Evolutionary conservation across 2,797 vertebrate genomes (phyloP).

Genomic region (Bucorvus abyssinicus): DNA sequence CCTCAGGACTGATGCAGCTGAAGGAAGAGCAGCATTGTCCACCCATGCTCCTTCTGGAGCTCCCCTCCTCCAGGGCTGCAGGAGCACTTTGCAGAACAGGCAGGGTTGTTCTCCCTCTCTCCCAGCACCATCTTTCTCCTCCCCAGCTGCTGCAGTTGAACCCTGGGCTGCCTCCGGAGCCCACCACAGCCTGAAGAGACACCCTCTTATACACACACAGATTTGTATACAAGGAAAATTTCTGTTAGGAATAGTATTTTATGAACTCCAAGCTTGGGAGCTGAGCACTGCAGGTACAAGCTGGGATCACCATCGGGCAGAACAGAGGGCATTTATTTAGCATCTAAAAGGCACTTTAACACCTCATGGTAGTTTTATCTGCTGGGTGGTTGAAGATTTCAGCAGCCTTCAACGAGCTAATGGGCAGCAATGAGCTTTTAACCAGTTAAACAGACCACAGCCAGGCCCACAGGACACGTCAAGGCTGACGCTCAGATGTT

Average conservation of each 20-base stretch:
- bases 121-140: no score
- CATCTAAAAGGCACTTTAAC: background rate
- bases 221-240: background rate
- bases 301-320: background rate
- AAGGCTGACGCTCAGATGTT: no score
- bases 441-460: background rate
- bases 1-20: background rate
- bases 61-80: no score
- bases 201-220: no score
- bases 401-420: background rate
- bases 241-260: background rate
- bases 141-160: background rate
- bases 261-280: background rate
- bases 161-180: background rate
- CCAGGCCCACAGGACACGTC: background rate
- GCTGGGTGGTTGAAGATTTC: background rate
- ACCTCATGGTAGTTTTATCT: background rate
- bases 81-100: accelerated
- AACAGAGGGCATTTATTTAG: background rate
- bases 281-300: background rate
- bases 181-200: background rate
- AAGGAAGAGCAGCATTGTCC: background rate
- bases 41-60: accelerated
- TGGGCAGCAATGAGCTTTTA: background rate
- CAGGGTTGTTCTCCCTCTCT: accelerated